A percentile compares a stretch with the other conserved stretches of the same genome.
Evolutionary conservation across 2,113 vertebrate genomes (phyloP).

Genomic region (Burhinus bistriatus): DNA sequence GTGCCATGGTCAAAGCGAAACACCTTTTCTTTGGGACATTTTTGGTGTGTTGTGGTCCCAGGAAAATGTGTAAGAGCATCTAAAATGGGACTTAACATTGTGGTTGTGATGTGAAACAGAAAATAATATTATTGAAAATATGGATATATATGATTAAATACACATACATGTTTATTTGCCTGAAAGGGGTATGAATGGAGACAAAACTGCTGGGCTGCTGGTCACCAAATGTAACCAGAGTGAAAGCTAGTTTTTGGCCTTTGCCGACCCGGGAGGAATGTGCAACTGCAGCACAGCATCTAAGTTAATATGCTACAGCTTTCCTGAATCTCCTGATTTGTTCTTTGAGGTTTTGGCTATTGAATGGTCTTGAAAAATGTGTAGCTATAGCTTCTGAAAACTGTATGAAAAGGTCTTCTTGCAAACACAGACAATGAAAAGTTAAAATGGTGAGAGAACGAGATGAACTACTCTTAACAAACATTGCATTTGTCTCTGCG

Average conservation of each 20-base stretch:
- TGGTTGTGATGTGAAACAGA: not conserved
- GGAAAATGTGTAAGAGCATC: not conserved
- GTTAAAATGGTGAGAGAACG: rapidly evolving
- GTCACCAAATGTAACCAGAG: not conserved
- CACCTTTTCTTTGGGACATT: not conserved
- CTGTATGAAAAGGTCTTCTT: not conserved
- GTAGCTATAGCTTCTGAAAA: not conserved
- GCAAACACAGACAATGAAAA: rapidly evolving
- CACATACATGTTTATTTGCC: not conserved
- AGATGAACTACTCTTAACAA: not conserved
- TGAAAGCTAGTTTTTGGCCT: not conserved
- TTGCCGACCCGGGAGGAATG: not conserved
- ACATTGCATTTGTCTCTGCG: not conserved
- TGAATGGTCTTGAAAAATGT: not conserved
- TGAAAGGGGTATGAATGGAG: not conserved
- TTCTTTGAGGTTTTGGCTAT: not conserved
- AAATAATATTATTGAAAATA: not conserved
- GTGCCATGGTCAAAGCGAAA: not conserved
- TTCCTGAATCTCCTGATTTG: not conserved
- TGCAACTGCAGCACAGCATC: not conserved
- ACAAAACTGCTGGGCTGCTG: not conserved
- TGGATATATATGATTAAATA: not conserved
- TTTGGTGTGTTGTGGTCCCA: not conserved
- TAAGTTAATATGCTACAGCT: not conserved
- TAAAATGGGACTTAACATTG: not conserved